Base-by-base conservation (phyloP, 2,888 invertebrate species). In the Sinotaia quadrata region DNA sequence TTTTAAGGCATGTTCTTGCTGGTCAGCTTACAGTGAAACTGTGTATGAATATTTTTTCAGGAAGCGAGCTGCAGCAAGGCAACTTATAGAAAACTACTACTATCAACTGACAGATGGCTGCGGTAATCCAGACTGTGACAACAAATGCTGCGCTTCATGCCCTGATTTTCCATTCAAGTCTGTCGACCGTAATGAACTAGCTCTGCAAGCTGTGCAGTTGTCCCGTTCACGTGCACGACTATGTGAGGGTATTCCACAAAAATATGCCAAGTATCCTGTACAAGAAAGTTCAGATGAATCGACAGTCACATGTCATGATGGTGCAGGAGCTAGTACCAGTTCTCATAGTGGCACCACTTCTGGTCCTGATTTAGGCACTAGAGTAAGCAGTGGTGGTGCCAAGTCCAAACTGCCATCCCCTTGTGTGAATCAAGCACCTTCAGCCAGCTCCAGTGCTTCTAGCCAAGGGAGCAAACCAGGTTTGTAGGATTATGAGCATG, bases 81-180 rank as follows among this genome's bases (percentile, higher is more conserved):
- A 85, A 75, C 90, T 95, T 75, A 96, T 97, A 77, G 95, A 96
- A 89, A 92, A 94, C 84, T 97, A 96, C 89, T 96, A 96, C 88
- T 95, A 94, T 89, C 96, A 97, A 89, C 90, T 97, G 76, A 93
- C 94, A 51, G 94, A 95, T 87, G 97, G 97, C 79, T 97, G 97
- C 89, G 96, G 97, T 31, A 94, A 95, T 89, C 91, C 92, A n/a
- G 91, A 91, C 81, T 97, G 97, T 89, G 91, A 92, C 83, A 97
- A 97, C 89, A 91, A 92, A 84, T 91, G 93, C 87, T 97, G 97
- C 90, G 95, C 95, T 77, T 96, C 97, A 24, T 95, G 95, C 63
- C 60, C 75, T 3, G 41, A 67, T 15, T 87, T 86, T 68, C 56
- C 68, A 29, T 76, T 78, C 60, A 75, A 68, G 83, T 92, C 92